These are phyloP conservation scores for Malachius bipustulatus DNA, from an alignment of 2,888 invertebrate species.

Conservation along the genomic window DNA sequence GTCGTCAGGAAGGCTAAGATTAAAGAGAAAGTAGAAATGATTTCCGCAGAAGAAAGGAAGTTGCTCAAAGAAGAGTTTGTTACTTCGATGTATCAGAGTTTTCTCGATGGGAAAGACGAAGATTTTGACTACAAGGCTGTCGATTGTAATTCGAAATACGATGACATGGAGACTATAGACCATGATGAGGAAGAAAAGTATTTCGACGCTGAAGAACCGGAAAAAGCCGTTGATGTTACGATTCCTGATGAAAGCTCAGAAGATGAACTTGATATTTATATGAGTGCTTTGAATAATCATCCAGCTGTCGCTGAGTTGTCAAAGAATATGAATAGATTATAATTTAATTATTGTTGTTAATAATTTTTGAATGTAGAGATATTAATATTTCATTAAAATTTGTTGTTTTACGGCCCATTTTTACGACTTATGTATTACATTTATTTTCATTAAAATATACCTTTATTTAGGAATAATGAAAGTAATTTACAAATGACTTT, in stretches of 20 bases:
- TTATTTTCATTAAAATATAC: no score
- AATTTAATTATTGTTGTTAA: no score
- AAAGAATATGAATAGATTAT: conserved; percentile 26
- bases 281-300: conserved; percentile 46
- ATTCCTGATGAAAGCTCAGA: conserved; percentile 31
- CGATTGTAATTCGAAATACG: conserved; percentile 71
- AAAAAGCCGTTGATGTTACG: conserved; percentile 28
- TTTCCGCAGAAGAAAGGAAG: conserved; percentile 48
- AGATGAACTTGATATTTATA: conserved; percentile 64
- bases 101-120: conserved; percentile 67
- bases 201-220: conserved; percentile 73
- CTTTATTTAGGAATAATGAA: no score
- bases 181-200: conserved; percentile 84
- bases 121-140: conserved; percentile 76
- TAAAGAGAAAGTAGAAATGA: conserved; percentile 23
- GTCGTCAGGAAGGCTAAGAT: conserved; percentile 14
- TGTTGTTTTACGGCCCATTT: no score
- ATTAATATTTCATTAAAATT: no score
- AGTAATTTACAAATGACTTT: no score
- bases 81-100: conserved; percentile 73
- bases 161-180: conserved; percentile 57
- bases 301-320: conserved; percentile 30
- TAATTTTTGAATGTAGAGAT: no score
- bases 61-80: conserved; percentile 69
- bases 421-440: no score